Evolutionary conservation across 2,113 vertebrate species (phyloP).

Genomic region (Megaleporinus macrocephalus): DNA sequence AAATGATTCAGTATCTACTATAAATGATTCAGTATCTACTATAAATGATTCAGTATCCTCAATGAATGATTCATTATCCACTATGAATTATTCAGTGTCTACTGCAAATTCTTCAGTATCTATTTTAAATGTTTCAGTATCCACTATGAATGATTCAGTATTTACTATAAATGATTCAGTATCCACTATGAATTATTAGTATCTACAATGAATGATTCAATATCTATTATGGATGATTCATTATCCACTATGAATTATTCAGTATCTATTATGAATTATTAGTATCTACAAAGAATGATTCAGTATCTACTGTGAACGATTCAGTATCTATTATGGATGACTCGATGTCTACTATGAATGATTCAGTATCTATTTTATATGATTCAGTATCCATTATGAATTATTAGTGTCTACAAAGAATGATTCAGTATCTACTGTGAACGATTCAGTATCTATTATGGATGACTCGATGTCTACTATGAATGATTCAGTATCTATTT

Average conservation of each 20-base stretch:
- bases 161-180: neutral
- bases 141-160: neutral
- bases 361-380: neutral
- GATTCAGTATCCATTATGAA: neutral
- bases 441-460: neutral
- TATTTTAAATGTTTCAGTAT: neutral
- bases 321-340: neutral
- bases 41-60: neutral
- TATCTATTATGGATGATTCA: neutral
- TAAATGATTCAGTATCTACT: neutral
- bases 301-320: neutral
- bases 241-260: neutral
- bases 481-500: neutral
- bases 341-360: neutral
- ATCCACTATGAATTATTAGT: neutral
- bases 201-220: neutral
- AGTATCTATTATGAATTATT: neutral
- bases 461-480: neutral
- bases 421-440: neutral
- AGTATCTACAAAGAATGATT: neutral
- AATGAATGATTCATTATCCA: neutral
- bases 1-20: neutral
- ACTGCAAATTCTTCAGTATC: neutral
- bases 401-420: neutral
- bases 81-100: neutral